Evolutionary conservation across 2,888 invertebrate genomes (phyloP).

Genomic region (Graphium colonna): DNA sequence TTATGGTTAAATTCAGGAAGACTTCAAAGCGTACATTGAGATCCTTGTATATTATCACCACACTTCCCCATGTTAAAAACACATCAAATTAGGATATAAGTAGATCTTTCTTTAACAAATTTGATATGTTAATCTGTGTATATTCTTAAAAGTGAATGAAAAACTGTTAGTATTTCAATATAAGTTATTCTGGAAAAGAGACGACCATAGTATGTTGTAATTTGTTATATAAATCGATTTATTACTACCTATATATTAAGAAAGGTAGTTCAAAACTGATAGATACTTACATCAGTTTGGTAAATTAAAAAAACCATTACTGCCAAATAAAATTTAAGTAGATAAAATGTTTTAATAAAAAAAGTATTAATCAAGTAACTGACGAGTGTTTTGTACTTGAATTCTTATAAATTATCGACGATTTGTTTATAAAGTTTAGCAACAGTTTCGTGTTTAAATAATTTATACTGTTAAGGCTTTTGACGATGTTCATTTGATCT

Average conservation of each 20-base stretch:
- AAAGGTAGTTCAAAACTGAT: constrained; percentile 57
- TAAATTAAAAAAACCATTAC: constrained; percentile 64
- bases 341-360: constrained; percentile 70
- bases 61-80: constrained; percentile 24
- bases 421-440: constrained; percentile 39
- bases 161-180: constrained; percentile 39
- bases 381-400: constrained; percentile 64
- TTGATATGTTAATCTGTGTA: constrained; percentile 47
- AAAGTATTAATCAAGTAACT: constrained; percentile 54
- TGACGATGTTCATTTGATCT: constrained; percentile 10
- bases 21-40: constrained; percentile 42
- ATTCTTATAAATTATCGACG: constrained; percentile 45
- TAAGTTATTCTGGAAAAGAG: constrained; percentile 47
- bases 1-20: constrained; percentile 71
- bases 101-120: constrained; percentile 45
- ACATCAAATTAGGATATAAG: constrained; percentile 46
- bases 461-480: constrained; percentile 38
- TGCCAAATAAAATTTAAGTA: constrained; percentile 72
- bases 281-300: constrained; percentile 50
- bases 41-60: constrained; percentile 20
- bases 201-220: constrained; percentile 59
- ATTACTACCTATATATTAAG: constrained; percentile 59
- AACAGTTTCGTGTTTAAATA: constrained; percentile 29
- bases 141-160: constrained; percentile 42
- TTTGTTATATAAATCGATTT: constrained; percentile 56